A percentile compares a stretch with the other conserved stretches of the same genome.
Evolutionary conservation across 2,888 invertebrate species (phyloP).

Genomic region (Scaptomyza polygonia): DNA sequence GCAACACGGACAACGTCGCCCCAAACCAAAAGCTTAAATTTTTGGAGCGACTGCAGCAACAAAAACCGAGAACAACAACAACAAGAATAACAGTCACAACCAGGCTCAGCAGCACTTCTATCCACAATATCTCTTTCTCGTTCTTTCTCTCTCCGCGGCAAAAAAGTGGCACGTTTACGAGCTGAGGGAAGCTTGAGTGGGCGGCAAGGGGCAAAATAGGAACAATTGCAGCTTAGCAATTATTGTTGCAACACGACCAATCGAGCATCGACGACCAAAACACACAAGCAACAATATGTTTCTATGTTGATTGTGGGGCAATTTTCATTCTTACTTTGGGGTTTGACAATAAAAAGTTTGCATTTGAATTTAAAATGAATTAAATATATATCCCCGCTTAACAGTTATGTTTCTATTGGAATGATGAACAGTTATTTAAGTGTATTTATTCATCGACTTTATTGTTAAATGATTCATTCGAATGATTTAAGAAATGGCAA

Average conservation of each 20-base stretch:
- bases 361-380: not conserved
- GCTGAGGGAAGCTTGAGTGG: constrained; percentile 5
- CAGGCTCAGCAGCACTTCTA: constrained; percentile 40
- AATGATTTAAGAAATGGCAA: no score
- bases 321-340: not conserved
- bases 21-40: constrained; percentile 63
- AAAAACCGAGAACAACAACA: no score
- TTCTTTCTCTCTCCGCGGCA: not conserved
- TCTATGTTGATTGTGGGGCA: not conserved
- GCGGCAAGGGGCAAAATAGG: constrained; percentile 1
- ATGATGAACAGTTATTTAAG: not conserved
- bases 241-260: constrained; percentile 70
- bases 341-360: not conserved
- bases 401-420: no score
- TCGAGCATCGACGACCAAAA: constrained; percentile 33
- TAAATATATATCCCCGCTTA: no score
- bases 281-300: constrained; percentile 35
- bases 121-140: constrained; percentile 10
- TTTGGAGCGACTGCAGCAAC: constrained; percentile 31
- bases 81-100: constrained; percentile 1
- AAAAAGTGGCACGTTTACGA: constrained; percentile 36
- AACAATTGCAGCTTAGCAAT: constrained; percentile 65
- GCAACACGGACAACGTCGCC: constrained; percentile 63
- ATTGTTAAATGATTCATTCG: no score
- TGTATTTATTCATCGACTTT: not conserved